phyloP scores from a whole-genome alignment of 1,140 invertebrate species.

The Pseudoatta argentina region DNA sequence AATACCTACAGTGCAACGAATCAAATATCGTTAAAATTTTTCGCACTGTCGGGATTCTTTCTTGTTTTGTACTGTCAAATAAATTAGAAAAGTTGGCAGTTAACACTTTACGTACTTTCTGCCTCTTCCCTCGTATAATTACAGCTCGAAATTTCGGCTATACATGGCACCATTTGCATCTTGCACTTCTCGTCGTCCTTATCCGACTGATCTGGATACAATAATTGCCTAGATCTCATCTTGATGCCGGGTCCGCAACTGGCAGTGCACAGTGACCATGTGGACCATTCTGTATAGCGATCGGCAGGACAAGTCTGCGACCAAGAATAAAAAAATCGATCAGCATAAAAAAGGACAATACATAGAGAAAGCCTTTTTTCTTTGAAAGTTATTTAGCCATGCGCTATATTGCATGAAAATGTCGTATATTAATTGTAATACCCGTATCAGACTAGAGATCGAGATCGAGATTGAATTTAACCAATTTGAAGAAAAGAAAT shows the following conservation, averaged over 20 bases:
- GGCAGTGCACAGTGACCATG: slow-evolving; percentile 90
- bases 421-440: not conserved
- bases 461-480: too few relatives aligned
- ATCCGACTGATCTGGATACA: slow-evolving; percentile 78
- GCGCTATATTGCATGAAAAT: not conserved
- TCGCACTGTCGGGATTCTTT: not conserved
- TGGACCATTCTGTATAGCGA: slow-evolving; percentile 88
- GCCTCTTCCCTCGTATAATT: slow-evolving; percentile 86
- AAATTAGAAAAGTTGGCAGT: not conserved
- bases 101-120: slow-evolving; percentile 78
- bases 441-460: too few relatives aligned
- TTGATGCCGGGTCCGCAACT: slow-evolving; percentile 89
- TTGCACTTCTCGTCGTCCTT: slow-evolving; percentile 83
- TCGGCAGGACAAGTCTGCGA: slow-evolving; percentile 80
- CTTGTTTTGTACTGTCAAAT: not conserved
- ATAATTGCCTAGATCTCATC: slow-evolving; percentile 87
- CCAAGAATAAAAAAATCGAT: not conserved
- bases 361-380: not conserved
- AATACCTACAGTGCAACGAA: not conserved
- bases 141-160: slow-evolving; percentile 85
- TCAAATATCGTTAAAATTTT: not conserved
- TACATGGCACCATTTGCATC: slow-evolving; percentile 82
- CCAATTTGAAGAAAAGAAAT: too few relatives aligned
- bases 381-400: not conserved
- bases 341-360: too few relatives aligned